A percentile compares a stretch with the other conserved stretches of the same genome.
Conservation (phyloP, 2,888 invertebrate species). For the Keiferia lycopersicella region DNA sequence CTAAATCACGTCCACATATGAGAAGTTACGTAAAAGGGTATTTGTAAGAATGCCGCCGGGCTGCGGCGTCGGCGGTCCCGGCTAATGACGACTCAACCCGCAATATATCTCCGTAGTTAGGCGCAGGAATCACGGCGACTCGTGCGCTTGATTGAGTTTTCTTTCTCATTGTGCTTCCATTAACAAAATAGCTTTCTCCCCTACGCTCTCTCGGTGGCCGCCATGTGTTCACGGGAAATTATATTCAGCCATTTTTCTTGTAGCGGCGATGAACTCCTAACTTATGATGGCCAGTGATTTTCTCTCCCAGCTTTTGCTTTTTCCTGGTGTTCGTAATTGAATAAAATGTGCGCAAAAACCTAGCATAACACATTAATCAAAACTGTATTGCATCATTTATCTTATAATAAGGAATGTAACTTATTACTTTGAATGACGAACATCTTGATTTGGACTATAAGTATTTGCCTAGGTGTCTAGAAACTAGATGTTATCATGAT, state of each 20-base stretch:
- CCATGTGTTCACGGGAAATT: slow-evolving; percentile 71
- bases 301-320: slow-evolving; percentile 29
- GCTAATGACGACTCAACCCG: slow-evolving; percentile 71
- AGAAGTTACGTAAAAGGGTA: slow-evolving; percentile 63
- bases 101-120: slow-evolving; percentile 77
- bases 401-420: too few species aligned
- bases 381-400: too few species aligned
- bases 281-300: slow-evolving; percentile 34
- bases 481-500: too few species aligned
- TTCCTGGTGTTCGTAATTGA: neutral
- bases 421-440: too few species aligned
- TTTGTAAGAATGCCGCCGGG: slow-evolving; percentile 59
- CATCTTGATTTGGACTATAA: too few species aligned
- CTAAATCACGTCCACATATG: slow-evolving; percentile 64
- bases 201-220: slow-evolving; percentile 57
- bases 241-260: slow-evolving; percentile 70
- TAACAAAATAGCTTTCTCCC: slow-evolving; percentile 75
- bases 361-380: too few species aligned
- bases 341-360: neutral
- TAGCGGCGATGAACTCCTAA: slow-evolving; percentile 34
- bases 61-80: slow-evolving; percentile 57
- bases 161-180: slow-evolving; percentile 77
- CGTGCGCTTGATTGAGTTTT: slow-evolving; percentile 78
- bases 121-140: slow-evolving; percentile 76
- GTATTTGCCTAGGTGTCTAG: too few species aligned